phyloP scores from a whole-genome alignment of 2,888 invertebrate genomes.

The Metalampra italica region DNA sequence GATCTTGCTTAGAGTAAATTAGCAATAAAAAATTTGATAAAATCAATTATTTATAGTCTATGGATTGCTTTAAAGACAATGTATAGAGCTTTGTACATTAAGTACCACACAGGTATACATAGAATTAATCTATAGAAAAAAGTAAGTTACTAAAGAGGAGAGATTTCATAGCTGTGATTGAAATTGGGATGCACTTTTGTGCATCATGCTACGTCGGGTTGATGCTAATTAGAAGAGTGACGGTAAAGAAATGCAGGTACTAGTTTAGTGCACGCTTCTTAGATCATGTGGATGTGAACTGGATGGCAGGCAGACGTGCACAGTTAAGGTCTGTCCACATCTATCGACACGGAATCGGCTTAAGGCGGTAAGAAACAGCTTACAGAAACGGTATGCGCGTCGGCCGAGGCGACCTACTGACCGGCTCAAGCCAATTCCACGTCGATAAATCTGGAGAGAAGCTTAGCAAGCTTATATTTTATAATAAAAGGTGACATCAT shows the following conservation, averaged over 20 bases:
- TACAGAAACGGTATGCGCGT: too few species aligned
- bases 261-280: conserved; percentile 16
- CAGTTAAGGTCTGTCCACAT: background rate
- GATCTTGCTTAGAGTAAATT: conserved; percentile 57
- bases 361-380: too few species aligned
- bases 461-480: conserved; percentile 24
- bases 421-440: too few species aligned
- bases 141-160: conserved; percentile 63
- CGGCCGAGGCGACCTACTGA: too few species aligned
- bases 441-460: too few species aligned
- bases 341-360: too few species aligned
- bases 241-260: conserved; percentile 13
- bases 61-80: conserved; percentile 72
- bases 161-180: conserved; percentile 76
- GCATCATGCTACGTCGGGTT: conserved; percentile 53
- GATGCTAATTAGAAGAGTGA: conserved; percentile 17
- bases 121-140: conserved; percentile 59
- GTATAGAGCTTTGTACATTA: conserved; percentile 77
- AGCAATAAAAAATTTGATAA: conserved; percentile 73
- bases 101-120: conserved; percentile 72
- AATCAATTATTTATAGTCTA: conserved; percentile 77
- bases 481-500: conserved; percentile 6
- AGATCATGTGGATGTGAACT: background rate
- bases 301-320: conserved; percentile 8
- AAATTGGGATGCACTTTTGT: conserved; percentile 69